Percentiles rank a stretch among this genome's conserved stretches.
Evolutionary conservation across 2,113 vertebrate genomes (phyloP).

Genomic region (Procavia capensis): DNA sequence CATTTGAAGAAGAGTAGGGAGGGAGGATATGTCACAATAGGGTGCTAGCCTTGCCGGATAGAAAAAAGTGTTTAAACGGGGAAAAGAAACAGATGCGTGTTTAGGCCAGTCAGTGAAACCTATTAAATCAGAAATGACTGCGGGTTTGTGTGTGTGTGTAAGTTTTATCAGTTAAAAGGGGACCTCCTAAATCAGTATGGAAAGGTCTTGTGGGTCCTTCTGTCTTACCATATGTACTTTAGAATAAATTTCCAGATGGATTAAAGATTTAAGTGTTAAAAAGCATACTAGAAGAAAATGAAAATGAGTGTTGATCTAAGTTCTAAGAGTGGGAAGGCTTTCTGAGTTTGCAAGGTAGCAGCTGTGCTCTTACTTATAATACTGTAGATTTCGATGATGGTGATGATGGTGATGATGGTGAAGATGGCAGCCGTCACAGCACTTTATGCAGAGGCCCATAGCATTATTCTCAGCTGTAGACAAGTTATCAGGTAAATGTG

Average conservation of each 20-base stretch:
- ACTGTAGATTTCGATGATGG: too few species aligned
- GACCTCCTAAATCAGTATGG: background rate
- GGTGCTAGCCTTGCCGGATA: background rate
- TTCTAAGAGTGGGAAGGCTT: background rate
- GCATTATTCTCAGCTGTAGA: background rate
- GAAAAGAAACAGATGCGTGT: background rate
- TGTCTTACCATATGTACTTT: background rate
- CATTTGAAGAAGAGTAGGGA: background rate
- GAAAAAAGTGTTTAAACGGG: background rate
- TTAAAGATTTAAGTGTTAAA: slow-evolving; percentile 19
- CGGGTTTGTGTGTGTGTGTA: background rate
- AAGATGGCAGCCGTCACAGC: background rate
- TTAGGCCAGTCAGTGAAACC: background rate
- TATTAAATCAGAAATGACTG: background rate
- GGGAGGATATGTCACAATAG: background rate
- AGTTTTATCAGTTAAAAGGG: background rate
- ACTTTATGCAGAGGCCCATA: rapidly evolving
- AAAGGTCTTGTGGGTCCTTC: background rate
- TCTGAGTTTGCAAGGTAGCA: background rate
- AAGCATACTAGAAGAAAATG: slow-evolving; percentile 28
- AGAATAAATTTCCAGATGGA: slow-evolving; percentile 11
- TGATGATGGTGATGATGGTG: too few species aligned
- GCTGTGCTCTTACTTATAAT: background rate
- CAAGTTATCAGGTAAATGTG: background rate
- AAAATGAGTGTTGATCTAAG: background rate